Percentiles rank a stretch among this genome's conserved stretches.
phyloP scores from a whole-genome alignment of 92 coral and sea anemone species.

The Palythoa grandis region DNA sequence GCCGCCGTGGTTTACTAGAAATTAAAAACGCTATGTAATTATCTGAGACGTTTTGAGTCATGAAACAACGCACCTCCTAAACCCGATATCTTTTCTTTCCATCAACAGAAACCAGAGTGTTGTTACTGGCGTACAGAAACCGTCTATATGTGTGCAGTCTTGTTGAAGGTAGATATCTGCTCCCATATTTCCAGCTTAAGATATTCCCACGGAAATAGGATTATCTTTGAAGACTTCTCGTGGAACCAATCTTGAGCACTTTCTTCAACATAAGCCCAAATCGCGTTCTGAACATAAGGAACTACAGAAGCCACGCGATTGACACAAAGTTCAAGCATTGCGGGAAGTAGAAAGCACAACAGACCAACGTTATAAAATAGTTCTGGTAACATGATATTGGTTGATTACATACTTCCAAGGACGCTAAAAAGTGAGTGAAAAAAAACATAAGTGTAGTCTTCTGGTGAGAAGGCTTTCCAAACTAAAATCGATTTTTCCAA shows the following conservation, averaged over 20 bases:
- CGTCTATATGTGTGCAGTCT: constrained; percentile 55
- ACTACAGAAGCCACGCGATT: background rate
- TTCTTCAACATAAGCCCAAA: constrained; percentile 21
- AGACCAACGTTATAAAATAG: background rate
- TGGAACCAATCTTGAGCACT: constrained; percentile 38
- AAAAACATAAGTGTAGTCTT: too few relatives aligned
- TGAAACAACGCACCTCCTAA: background rate
- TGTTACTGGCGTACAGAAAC: constrained; percentile 51
- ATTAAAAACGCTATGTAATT: too few relatives aligned
- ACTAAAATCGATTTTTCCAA: too few relatives aligned
- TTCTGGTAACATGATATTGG: background rate
- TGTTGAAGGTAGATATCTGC: constrained; percentile 41
- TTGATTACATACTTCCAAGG: too few relatives aligned
- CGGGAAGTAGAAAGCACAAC: background rate
- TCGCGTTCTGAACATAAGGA: background rate
- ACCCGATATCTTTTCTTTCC: constrained; percentile 17
- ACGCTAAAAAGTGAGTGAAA: too few relatives aligned
- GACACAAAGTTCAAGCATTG: background rate
- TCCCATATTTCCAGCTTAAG: constrained; percentile 14
- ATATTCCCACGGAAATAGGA: constrained; percentile 51
- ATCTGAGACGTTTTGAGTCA: too few relatives aligned
- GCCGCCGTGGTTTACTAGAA: too few relatives aligned
- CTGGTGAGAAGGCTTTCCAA: too few relatives aligned
- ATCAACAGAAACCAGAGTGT: constrained; percentile 48
- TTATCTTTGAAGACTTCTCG: constrained; percentile 58